phyloP scores from a whole-genome alignment of 2,113 vertebrate genomes.

The Aix galericulata region DNA sequence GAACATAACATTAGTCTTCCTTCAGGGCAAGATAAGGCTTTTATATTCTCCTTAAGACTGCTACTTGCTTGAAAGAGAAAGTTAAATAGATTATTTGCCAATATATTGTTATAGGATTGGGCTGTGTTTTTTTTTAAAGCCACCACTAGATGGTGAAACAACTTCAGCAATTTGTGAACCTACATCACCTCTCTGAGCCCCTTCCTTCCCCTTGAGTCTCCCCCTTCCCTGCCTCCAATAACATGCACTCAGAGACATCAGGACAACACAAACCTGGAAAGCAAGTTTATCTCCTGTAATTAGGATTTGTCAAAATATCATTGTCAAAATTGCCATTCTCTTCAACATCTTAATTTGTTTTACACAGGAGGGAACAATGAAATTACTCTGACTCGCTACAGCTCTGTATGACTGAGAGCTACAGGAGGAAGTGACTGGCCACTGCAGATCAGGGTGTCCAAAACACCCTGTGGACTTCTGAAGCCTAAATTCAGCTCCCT shows the following conservation, averaged over 20 bases:
- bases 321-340: not conserved
- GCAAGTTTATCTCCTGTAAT: not conserved
- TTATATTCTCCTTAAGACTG: not conserved
- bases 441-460: not conserved
- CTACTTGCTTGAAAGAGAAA: not conserved
- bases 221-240: rapidly evolving
- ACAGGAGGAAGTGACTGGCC: rapidly evolving
- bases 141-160: slow-evolving; percentile 48
- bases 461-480: not conserved
- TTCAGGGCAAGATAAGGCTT: not conserved
- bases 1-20: not conserved
- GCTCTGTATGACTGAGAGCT: not conserved
- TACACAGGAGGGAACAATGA: not conserved
- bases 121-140: rapidly evolving
- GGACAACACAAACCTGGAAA: not conserved
- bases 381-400: not conserved
- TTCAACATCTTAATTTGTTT: not conserved
- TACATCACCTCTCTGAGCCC: rapidly evolving
- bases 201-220: not conserved
- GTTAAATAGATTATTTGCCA: not conserved
- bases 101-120: not conserved
- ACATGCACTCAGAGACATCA: rapidly evolving
- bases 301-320: not conserved
- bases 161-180: not conserved
- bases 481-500: not conserved